Evolutionary conservation across 2,113 vertebrate species (phyloP).

Genomic region (Noturus placidus): DNA sequence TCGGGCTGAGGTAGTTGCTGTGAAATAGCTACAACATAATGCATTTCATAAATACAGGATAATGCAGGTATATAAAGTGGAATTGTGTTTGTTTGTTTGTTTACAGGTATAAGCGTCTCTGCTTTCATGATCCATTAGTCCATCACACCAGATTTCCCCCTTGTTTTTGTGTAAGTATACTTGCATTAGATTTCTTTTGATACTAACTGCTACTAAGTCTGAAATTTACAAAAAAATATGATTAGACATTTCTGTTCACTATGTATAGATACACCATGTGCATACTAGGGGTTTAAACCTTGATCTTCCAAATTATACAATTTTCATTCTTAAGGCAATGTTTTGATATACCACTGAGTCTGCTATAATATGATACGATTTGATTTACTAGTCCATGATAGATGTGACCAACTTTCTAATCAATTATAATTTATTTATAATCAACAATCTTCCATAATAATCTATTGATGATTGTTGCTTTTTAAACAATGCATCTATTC

Average conservation of each 20-base stretch:
- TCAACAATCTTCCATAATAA: not conserved
- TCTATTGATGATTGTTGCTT: not conserved
- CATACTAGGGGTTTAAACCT: not conserved
- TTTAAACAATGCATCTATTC: not conserved
- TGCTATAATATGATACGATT: not conserved
- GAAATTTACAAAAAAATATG: not conserved
- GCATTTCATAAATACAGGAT: not conserved
- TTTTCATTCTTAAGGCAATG: not conserved
- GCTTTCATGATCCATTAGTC: conserved; percentile 15
- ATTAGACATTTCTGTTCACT: not conserved
- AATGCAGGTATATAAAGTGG: not conserved
- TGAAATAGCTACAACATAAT: not conserved
- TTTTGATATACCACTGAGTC: not conserved
- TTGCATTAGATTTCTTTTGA: not conserved
- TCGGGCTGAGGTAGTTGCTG: too few species aligned
- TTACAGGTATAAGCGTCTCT: conserved; percentile 42
- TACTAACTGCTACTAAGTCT: not conserved
- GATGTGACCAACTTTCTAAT: not conserved
- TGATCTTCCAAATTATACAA: not conserved
- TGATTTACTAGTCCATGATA: not conserved
- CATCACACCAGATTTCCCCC: not conserved
- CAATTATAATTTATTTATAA: not conserved
- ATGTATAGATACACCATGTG: not conserved
- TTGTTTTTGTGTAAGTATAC: conserved; percentile 44
- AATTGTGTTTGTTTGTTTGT: conserved; percentile 1